Evolutionary conservation across 2,888 invertebrate genomes (phyloP), one percentile per base, ranked within the genome.

Genomic region (Volucella zonaria): DNA sequence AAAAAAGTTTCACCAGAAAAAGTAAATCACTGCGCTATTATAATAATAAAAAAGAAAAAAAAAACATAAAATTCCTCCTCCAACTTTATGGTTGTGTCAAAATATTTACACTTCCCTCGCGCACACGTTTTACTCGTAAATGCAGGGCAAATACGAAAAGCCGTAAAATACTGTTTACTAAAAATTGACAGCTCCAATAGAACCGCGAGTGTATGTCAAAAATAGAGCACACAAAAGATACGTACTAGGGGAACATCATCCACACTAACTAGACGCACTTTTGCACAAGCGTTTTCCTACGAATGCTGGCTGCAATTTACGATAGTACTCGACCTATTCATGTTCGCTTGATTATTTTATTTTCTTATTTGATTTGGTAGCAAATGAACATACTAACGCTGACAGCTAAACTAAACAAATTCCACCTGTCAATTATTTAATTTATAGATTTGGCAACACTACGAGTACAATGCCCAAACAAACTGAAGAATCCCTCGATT

Each of bases 391-490:
- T 18, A 66, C 31, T 51, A 12, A 15, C 8, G 43, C 47, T 66
- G 75, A 80, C 79, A 76, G 79, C 42, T 3, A 66, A 83, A 40
- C 66, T 49, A 83, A 80, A 80, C 83, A 83, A 67, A 79, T 68
- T 79, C 66, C 75, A 75, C 49, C 80, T 83, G 79, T 75, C 79
- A 83, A 62, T 76, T 76, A 59, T 47, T 47, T 52, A 81, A 75
- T 78, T 75, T 64, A 81, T 85, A 51, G 47, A 64, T 77, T 81
- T 85, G 76, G 81, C 77, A 85, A 52, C 76, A 77, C 77, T 73
- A 54, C n/a, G n/a, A n/a, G n/a, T n/a, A n/a, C 52, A 31, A 31
- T 31, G 31, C 6, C 47, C 51, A 71, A 67, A 66, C 58, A 81
- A 62, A 76, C 42, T 3, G 1, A 61, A 40, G 47, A 78, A 49